Base-by-base conservation (phyloP, 1,140 invertebrate genomes). In the Eubasilissa regina region DNA sequence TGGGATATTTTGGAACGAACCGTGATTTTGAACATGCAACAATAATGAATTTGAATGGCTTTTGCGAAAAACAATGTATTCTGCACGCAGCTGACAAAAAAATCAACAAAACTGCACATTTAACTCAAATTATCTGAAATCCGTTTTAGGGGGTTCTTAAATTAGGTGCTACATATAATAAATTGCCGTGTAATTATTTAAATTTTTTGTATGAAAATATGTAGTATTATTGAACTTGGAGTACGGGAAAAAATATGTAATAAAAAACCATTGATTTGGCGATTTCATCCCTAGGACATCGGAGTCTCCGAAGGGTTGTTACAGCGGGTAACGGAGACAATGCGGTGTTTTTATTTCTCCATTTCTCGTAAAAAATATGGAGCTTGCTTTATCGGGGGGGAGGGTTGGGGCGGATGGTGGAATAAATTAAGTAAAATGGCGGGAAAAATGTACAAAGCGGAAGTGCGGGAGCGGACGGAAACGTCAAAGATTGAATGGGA, bases 381-480 rank as follows among this genome's bases (percentile, higher is more conserved):
- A 55, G 25, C 68, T n/a, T 17, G 48, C 68, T 72, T 72, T 72
- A 72, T 55, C 12, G 51, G 68, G 21, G 68, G 15, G 10, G 4
- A 10, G 25, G 25, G n/a, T n/a, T n/a, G 66, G 66, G 45, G n/a
- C n/a, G 72, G 62, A 17, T 55, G 56, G 44, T 0, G 48, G 80
- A 79, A 79, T 81, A 81, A 81, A 81, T 81, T 81, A 81, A 77
- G 73, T 15, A 47, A 68, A 77, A 81, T 72, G 70, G 68, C 44
- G 66, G 35, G 55, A 47, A 76, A 25, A 78, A 62, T 62, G 47
- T 78, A 75, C 56, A 75, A 79, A 43, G 45, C 78, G 78, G 78
- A 79, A 79, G 72, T 68, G 17, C 43, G 53, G 25, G 21, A 79
- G 73, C 60, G 77, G 72, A 35, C 60, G 62, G 79, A 80, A 80